A percentile compares a stretch with the other conserved stretches of the same genome.
Conservation (phyloP, 2,797 vertebrate species). For the Setipinna tenuifilis region DNA sequence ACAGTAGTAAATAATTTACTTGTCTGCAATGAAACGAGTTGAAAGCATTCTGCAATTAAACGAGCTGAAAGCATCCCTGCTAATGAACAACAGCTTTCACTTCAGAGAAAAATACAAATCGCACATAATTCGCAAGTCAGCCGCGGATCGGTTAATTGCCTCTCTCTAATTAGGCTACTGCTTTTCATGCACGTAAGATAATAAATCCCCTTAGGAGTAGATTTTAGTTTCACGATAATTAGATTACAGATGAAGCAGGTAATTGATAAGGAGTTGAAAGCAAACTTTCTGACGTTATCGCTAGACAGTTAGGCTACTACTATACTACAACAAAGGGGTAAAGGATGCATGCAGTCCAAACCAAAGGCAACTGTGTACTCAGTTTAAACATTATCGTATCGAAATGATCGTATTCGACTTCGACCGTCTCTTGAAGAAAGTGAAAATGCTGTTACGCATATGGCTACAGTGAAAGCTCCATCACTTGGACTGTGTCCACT, state of each 20-base stretch:
- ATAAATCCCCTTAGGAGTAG: not conserved
- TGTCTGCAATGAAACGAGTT: not conserved
- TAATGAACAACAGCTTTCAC: not conserved
- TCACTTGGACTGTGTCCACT: not conserved
- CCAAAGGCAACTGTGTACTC: not conserved
- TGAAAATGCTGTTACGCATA: not conserved
- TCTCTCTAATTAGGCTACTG: slow-evolving; percentile 1
- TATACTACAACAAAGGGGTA: not conserved
- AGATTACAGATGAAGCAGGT: slow-evolving; percentile 3
- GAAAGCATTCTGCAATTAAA: slow-evolving; percentile 8
- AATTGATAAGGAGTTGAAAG: slow-evolving; percentile 1
- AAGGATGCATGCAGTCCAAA: not conserved
- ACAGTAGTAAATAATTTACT: slow-evolving; percentile 18
- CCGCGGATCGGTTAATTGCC: not conserved
- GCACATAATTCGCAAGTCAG: not conserved
- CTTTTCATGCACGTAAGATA: not conserved
- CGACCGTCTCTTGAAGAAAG: not conserved
- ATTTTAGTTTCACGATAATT: slow-evolving; percentile 4
- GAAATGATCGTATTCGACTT: not conserved
- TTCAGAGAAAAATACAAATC: slow-evolving; percentile 3
- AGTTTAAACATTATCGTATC: not conserved
- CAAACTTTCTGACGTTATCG: not conserved
- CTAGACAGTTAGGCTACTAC: not conserved
- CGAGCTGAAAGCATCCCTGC: not conserved
- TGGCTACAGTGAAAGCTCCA: not conserved